A percentile compares a stretch with the other conserved stretches of the same genome.
phyloP scores from a whole-genome alignment of 2,113 vertebrate genomes.

The Dicerorhinus sumatrensis region DNA sequence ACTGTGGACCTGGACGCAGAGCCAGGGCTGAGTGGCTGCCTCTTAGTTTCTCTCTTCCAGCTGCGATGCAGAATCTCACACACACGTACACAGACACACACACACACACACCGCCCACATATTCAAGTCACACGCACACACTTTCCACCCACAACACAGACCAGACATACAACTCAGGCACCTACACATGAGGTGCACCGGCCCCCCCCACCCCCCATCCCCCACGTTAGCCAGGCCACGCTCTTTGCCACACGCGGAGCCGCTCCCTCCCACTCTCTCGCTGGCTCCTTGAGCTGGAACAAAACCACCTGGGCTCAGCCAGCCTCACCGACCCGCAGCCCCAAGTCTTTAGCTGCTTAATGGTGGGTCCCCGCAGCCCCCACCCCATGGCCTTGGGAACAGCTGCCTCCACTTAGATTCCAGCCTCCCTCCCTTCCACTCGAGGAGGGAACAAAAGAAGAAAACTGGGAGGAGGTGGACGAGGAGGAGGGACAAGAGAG shows the following conservation, averaged over 20 bases:
- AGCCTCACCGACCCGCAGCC: neutral
- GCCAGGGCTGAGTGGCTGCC: neutral
- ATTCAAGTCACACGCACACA: neutral
- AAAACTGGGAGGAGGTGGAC: neutral
- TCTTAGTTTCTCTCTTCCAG: neutral
- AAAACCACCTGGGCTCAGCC: conserved; percentile 35
- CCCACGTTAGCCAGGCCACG: neutral
- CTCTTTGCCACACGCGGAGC: neutral
- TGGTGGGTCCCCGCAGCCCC: neutral
- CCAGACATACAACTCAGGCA: neutral
- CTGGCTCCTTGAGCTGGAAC: conserved; percentile 34
- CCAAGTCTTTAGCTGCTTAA: conserved; percentile 30
- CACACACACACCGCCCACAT: neutral
- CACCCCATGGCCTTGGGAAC: conserved; percentile 54
- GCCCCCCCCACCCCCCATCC: neutral
- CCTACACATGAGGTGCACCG: fast-evolving
- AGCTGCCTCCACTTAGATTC: conserved; percentile 62
- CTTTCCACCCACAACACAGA: neutral
- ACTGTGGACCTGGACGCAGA: neutral
- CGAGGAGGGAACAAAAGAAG: conserved; percentile 49
- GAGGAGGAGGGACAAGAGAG: neutral
- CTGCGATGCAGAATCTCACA: neutral
- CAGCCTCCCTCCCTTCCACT: neutral
- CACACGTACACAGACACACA: neutral
- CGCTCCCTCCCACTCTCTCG: neutral